Evolutionary conservation across 2,113 vertebrate genomes (phyloP).

Genomic region (Solenodon paradoxus): DNA sequence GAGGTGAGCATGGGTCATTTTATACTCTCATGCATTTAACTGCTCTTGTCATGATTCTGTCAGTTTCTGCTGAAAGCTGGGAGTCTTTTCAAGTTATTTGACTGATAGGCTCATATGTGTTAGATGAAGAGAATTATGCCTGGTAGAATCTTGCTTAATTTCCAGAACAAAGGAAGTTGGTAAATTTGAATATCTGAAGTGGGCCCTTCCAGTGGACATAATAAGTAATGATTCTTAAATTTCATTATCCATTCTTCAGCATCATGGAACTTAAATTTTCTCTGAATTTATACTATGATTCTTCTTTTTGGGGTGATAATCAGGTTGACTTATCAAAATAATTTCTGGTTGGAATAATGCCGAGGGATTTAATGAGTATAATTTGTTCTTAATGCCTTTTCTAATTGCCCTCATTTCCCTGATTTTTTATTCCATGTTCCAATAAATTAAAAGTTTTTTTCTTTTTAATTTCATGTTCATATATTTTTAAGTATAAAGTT

Average conservation of each 20-base stretch:
- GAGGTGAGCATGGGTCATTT: conserved; percentile 64
- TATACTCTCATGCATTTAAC: conserved; percentile 53
- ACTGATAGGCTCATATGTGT: neutral
- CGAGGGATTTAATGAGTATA: conserved; percentile 11
- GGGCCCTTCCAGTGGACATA: neutral
- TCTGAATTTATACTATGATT: neutral
- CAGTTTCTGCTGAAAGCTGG: conserved; percentile 8
- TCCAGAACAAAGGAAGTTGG: neutral
- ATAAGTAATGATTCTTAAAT: neutral
- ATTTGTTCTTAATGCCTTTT: conserved; percentile 46
- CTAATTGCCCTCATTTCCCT: conserved; percentile 21
- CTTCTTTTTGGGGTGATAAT: conserved; percentile 9
- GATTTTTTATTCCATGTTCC: neutral
- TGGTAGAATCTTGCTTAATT: neutral
- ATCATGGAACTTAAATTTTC: neutral
- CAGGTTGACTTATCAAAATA: neutral
- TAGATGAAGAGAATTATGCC: neutral
- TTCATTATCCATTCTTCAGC: neutral
- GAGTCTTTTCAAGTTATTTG: conserved; percentile 17
- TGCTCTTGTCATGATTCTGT: conserved; percentile 47
- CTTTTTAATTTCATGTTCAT: conserved; percentile 8
- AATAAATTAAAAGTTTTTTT: conserved; percentile 25
- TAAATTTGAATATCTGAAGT: neutral
- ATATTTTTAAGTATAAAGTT: conserved; percentile 10
- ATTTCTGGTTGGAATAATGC: conserved; percentile 24